Evolutionary conservation across 2,888 invertebrate species (phyloP), one percentile per base, ranked within the genome.

Genomic region (Leucoptera coffeella): DNA sequence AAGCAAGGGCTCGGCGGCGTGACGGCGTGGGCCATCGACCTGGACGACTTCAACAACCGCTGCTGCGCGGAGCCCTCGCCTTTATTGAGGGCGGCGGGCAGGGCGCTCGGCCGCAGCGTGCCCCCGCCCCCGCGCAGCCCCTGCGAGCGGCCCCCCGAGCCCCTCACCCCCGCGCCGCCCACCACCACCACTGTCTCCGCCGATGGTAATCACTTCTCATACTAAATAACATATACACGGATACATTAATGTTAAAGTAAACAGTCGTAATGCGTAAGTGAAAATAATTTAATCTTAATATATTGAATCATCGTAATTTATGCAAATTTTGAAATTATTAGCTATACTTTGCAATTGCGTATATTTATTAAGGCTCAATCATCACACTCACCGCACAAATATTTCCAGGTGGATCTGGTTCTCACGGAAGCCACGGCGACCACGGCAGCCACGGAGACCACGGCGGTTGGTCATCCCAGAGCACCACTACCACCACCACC

Each of bases 1-100:
- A 65, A 74, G 4, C 75, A 78, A 43, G 82, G 83, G 1, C 78
- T 85, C 31, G 90, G 85, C 1, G 92, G 92, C 4, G 81, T 85
- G 6, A 82, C 85, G 23, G 85, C 88, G 1, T 92, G 90, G 90
- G 90, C 91, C 0, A 74, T 89, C 3, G 92, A 92, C 47, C 50
- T 92, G 38, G 91, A 92, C 38, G 92, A 93, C 50, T 91, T 87
- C 47, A 78, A 76, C 35, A 92, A 92, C 53, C 74, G 78, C 2
- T 93, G 92, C 49, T 91, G 92, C 45, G 62, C 64, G 4, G 89
- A 88, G 43, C 61, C 86, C 0, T 89, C 80, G 37, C 88, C 91
- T 0, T 53, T 92, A 22, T 60, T 92, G 8, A 77, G 81, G 22
- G 80, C 85, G 2, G 77, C 92, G 2, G 87, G 87, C 33, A 73